A percentile compares a stretch with the other conserved stretches of the same genome.
Evolutionary conservation across 2,113 vertebrate genomes (phyloP).

Genomic region (Zosterops lateralis): DNA sequence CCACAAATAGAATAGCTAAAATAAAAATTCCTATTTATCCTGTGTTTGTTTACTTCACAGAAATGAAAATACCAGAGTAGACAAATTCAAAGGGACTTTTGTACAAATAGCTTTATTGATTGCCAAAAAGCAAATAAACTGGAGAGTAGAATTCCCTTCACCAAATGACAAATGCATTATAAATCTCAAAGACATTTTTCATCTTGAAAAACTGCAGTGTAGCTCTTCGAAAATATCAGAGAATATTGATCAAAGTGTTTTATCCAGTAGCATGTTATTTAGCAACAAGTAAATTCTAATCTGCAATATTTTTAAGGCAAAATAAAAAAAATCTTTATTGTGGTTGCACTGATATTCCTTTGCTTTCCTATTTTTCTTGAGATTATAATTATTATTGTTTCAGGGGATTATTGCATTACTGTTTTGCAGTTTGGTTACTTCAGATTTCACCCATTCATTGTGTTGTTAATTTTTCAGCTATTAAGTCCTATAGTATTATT

Average conservation of each 20-base stretch:
- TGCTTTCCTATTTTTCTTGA: neutral
- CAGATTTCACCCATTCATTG: neutral
- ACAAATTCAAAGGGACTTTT: constrained; percentile 50
- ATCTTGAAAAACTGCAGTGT: constrained; percentile 11
- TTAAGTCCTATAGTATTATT: neutral
- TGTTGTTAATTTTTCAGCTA: neutral
- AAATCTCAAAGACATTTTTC: constrained; percentile 45
- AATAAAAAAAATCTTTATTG: neutral
- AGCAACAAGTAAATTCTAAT: neutral
- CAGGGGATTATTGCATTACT: neutral
- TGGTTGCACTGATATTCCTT: neutral
- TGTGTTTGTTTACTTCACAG: constrained; percentile 35
- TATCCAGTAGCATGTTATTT: neutral
- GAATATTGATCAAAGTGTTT: neutral
- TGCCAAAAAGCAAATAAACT: constrained; percentile 59
- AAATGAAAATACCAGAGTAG: constrained; percentile 44
- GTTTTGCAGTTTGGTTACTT: neutral
- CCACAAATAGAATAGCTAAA: neutral
- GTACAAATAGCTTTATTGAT: constrained; percentile 63
- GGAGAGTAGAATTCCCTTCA: constrained; percentile 15
- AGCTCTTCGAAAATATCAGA: constrained; percentile 20
- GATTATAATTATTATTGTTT: neutral
- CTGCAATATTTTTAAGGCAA: neutral
- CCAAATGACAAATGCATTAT: constrained; percentile 41
- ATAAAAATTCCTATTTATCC: constrained; percentile 23